Base-by-base conservation (phyloP, 92 coral and sea anemone genomes). In the Porites cylindrica region DNA sequence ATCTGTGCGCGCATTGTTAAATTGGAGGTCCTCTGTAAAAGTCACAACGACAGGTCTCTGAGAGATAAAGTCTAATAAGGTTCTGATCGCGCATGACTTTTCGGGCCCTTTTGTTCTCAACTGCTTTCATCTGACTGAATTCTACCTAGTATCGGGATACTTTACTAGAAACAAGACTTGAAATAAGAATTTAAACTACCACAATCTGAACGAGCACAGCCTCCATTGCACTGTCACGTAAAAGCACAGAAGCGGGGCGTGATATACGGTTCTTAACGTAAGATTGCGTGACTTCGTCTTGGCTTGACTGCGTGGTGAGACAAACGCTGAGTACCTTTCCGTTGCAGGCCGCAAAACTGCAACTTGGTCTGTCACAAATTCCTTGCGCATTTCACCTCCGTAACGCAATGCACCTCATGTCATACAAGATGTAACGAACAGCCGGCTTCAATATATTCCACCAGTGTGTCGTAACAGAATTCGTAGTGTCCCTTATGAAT, bases 401-500 rank as follows among this genome's bases (percentile, higher is more conserved):
- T 81, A 24, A 20, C 26, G 63, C 75, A 84, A 50, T 12, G 47
- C 51, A 11, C 9, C 38, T 54, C 0, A 47, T 23, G 75, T 94
- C 90, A 90, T 77, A 93, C 96, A 68, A 90, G 88, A 81, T 93
- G 85, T 68, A 86, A 73, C 12, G 93, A 88, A 77, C 94, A 92
- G 82, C 91, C 94, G 18, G 98, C 96, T 76, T 96, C 98, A 23
- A 96, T 90, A 58, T 92, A 89, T 60, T 96, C 96, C 65, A 91
- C 88, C 90, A 96, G 66, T 3, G 98, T 93, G 68, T 95, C 98
- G 61, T 96, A 96, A 72, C 94, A 93, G 66, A 96, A 94, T 73
- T 90, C 93, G 69, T 96, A 94, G 85, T 91, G 94, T 4, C 62
- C 98, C 99, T 96, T 76, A 10, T 56, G 62, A 64, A 77, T 38